Evolutionary conservation across 1,140 invertebrate species (phyloP).

Genomic region (Ephestia elutella): DNA sequence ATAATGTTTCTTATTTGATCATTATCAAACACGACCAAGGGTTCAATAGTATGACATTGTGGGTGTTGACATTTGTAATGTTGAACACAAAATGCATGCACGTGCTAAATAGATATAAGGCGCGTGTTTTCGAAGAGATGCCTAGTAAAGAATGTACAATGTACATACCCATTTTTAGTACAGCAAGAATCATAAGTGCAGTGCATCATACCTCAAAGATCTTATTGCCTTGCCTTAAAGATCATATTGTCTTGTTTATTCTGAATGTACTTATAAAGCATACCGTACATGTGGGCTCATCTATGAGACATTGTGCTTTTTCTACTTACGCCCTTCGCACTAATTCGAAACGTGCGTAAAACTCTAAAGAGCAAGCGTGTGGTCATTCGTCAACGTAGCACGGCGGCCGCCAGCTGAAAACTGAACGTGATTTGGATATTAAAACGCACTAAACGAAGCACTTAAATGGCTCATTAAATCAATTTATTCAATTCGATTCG

Average conservation of each 20-base stretch:
- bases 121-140: too few relatives aligned
- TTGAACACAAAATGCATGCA: slow-evolving; percentile 30
- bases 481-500: slow-evolving; percentile 57
- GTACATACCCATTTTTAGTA: too few relatives aligned
- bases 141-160: not conserved
- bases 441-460: slow-evolving; percentile 46
- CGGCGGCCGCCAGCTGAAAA: slow-evolving; percentile 41
- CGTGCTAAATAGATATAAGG: too few relatives aligned
- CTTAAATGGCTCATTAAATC: slow-evolving; percentile 60
- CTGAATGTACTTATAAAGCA: too few relatives aligned
- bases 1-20: slow-evolving; percentile 15
- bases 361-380: slow-evolving; percentile 34
- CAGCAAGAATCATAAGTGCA: too few relatives aligned
- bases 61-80: slow-evolving; percentile 49
- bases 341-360: slow-evolving; percentile 48
- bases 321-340: slow-evolving; percentile 46
- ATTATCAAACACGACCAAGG: slow-evolving; percentile 28
- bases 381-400: slow-evolving; percentile 48
- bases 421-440: slow-evolving; percentile 59
- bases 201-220: too few relatives aligned
- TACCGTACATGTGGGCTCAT: not conserved
- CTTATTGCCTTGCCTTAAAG: too few relatives aligned
- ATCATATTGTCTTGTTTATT: too few relatives aligned
- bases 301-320: slow-evolving; percentile 1
- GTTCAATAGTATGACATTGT: slow-evolving; percentile 36